Conservation (phyloP, 2,113 vertebrate genomes). For the Himantopus leucocephalus region DNA sequence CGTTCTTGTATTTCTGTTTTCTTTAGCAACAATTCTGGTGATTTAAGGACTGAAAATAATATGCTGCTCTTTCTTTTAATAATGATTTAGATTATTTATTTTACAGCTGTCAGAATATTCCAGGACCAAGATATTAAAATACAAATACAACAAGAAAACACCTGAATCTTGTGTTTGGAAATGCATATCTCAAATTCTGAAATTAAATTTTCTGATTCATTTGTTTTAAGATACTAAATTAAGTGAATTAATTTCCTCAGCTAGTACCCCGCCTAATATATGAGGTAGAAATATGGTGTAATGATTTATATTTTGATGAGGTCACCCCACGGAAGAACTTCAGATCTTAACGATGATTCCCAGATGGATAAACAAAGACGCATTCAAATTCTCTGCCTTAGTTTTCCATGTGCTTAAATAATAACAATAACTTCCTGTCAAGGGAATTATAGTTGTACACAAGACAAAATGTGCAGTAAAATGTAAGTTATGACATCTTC, state of each 20-base stretch:
- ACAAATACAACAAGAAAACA: conserved; percentile 49
- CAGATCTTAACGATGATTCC: background rate
- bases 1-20: background rate
- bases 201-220: conserved; percentile 50
- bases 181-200: conserved; percentile 34
- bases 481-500: background rate
- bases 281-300: background rate
- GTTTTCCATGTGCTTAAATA: background rate
- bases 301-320: background rate
- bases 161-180: conserved; percentile 41
- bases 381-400: background rate
- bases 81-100: background rate
- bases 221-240: conserved; percentile 41
- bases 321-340: background rate
- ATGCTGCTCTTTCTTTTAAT: background rate
- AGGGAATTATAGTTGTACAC: background rate
- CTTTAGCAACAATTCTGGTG: background rate
- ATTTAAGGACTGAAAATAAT: background rate
- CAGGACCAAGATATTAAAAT: conserved; percentile 2
- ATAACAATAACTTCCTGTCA: background rate
- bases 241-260: conserved; percentile 18
- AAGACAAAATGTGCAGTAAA: background rate
- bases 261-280: background rate
- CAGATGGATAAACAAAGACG: background rate
- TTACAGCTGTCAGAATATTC: background rate